Conservation (phyloP, 2,797 vertebrate genomes). For the Cynopterus sphinx region DNA sequence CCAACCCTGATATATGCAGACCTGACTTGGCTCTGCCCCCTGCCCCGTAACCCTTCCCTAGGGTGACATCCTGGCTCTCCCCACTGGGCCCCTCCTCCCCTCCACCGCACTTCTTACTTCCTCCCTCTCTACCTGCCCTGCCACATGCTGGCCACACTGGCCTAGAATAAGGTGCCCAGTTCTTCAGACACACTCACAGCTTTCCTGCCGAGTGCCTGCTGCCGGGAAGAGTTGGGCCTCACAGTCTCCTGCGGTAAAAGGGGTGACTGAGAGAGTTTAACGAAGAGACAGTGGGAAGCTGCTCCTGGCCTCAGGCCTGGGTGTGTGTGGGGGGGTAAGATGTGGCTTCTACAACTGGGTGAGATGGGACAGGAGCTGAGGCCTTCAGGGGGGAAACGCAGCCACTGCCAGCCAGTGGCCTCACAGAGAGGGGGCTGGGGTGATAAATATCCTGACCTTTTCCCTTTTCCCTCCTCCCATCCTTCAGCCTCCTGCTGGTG, state of each 20-base stretch:
- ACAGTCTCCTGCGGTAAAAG: too few species aligned
- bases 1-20: too few species aligned
- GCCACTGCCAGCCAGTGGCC: neutral
- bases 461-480: too few species aligned
- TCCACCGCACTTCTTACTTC: neutral
- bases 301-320: neutral
- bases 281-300: neutral
- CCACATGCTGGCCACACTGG: accelerated
- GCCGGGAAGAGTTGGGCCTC: neutral
- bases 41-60: neutral
- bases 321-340: neutral
- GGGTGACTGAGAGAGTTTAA: neutral
- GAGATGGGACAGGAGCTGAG: neutral
- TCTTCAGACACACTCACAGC: neutral
- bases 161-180: neutral
- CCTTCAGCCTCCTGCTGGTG: neutral
- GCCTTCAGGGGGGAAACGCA: neutral
- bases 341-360: neutral
- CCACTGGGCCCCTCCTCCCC: neutral
- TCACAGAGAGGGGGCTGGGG: neutral
- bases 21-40: neutral
- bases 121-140: neutral
- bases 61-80: neutral
- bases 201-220: accelerated
- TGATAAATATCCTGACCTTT: neutral